Evolutionary conservation across 2,888 invertebrate species (phyloP).

Genomic region (Apoda limacodes): DNA sequence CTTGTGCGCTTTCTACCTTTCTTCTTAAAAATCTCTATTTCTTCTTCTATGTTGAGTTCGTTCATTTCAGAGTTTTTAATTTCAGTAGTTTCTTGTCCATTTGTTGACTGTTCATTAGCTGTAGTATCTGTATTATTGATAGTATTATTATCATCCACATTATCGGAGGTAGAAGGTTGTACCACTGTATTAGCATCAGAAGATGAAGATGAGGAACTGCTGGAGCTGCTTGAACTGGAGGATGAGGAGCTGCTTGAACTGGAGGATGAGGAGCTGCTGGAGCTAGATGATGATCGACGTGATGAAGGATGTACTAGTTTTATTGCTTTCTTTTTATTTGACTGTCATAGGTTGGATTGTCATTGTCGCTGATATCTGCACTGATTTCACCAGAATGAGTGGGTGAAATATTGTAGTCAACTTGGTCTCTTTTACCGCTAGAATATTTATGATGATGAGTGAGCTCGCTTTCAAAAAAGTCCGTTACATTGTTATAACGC

Average conservation of each 20-base stretch:
- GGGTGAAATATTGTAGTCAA: slow-evolving; percentile 8
- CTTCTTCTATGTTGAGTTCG: slow-evolving; percentile 11
- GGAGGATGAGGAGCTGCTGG: too few species aligned
- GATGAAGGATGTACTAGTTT: slow-evolving; percentile 6
- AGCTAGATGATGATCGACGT: too few species aligned
- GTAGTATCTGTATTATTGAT: background rate
- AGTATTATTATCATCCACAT: background rate
- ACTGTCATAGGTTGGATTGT: slow-evolving; percentile 11
- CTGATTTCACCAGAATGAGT: slow-evolving; percentile 11
- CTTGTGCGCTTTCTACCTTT: slow-evolving; percentile 17
- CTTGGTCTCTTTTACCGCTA: slow-evolving; percentile 9
- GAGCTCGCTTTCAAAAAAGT: too few species aligned
- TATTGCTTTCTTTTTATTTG: slow-evolving; percentile 8
- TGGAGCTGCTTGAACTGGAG: too few species aligned
- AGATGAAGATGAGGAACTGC: slow-evolving; percentile 12
- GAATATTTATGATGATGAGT: slow-evolving; percentile 1
- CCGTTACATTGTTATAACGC: slow-evolving; percentile 9
- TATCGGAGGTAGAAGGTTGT: slow-evolving; percentile 10
- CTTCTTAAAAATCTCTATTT: slow-evolving; percentile 9
- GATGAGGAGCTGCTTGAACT: too few species aligned
- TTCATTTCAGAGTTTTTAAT: slow-evolving; percentile 10
- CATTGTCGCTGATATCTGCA: slow-evolving; percentile 16
- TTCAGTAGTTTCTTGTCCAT: slow-evolving; percentile 9
- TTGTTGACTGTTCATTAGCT: too few species aligned
- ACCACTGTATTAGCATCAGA: too few species aligned